Base-by-base conservation (phyloP, 2,113 vertebrate genomes). In the Brachypodius melanocephalos region DNA sequence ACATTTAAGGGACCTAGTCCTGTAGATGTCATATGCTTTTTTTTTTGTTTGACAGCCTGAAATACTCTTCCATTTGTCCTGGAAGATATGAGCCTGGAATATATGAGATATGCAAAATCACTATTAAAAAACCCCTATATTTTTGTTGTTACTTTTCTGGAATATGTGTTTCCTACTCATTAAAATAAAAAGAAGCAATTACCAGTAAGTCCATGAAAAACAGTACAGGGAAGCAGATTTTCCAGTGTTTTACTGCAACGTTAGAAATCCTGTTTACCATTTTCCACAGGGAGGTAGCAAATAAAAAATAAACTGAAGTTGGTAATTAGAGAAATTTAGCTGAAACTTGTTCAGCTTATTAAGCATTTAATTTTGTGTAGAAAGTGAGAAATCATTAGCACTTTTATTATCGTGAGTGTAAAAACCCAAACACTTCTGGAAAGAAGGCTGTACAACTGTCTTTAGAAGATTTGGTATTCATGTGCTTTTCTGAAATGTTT, bases 331-430 rank as follows among this genome's bases (percentile, higher is more conserved):
- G 52, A 93, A 81, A 88, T 72, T 68, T 79, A 77, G 88, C 31
- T 84, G 65, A 89, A 91, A 85, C 49, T 65, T 54, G 31, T 90
- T 93, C 87, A 88, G n/a, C 71, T 95, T 96, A 83, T 93, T 94
- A 92, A 80, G 55, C 63, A 82, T 93, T 92, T 89, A 76, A 88
- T 85, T 91, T 88, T 92, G 48, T 87, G 57, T 74, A 80, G 48
- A 55, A 92, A 92, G 72, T 36, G 32, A 75, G 49, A 89, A 88
- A 63, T 83, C 59, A 63, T 91, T 93, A 88, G 8, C n/a, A 85
- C 28, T 81, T 87, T 52, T 77, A 93, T 93, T 87, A 85, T 59
- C 31, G 16, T 88, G 72, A 74, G 54, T 38, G 8, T 22, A 45
- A 58, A 91, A 20, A 43, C 11, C 52, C 45, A 72, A 75, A 32